Conservation (phyloP, 2,113 vertebrate species). For the Calidris pugnax region DNA sequence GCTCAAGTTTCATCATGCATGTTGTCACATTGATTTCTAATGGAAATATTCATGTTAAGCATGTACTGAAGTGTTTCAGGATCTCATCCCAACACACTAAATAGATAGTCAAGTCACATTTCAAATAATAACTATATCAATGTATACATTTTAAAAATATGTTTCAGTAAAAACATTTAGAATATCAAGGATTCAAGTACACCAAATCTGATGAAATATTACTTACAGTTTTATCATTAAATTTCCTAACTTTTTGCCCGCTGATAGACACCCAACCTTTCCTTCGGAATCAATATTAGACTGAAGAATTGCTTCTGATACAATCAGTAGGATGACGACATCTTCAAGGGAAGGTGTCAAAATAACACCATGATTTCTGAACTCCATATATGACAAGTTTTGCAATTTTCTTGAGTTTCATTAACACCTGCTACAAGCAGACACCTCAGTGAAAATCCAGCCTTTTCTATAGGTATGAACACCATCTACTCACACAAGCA, state of each 20-base stretch:
- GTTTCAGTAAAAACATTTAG: not conserved
- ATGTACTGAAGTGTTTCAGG: not conserved
- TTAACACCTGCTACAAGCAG: not conserved
- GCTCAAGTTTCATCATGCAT: slow-evolving; percentile 45
- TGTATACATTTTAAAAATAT: not conserved
- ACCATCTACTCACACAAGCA: not conserved
- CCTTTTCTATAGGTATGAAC: not conserved
- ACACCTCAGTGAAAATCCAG: not conserved
- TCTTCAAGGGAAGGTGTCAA: not conserved
- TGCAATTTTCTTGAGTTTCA: not conserved
- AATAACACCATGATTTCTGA: not conserved
- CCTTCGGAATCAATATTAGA: not conserved
- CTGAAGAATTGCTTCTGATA: not conserved
- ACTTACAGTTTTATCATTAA: not conserved
- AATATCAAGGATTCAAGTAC: not conserved
- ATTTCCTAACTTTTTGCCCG: not conserved
- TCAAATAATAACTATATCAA: not conserved
- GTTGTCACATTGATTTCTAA: slow-evolving; percentile 43
- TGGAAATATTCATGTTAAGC: slow-evolving; percentile 17
- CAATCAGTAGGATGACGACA: not conserved
- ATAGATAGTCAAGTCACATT: not conserved
- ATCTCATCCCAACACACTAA: not conserved
- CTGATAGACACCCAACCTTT: not conserved
- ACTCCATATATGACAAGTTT: not conserved
- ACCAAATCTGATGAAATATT: not conserved